Evolutionary conservation across 1,140 invertebrate genomes (phyloP), one percentile per base, ranked within the genome.

Genomic region (Microplitis mediator): DNA sequence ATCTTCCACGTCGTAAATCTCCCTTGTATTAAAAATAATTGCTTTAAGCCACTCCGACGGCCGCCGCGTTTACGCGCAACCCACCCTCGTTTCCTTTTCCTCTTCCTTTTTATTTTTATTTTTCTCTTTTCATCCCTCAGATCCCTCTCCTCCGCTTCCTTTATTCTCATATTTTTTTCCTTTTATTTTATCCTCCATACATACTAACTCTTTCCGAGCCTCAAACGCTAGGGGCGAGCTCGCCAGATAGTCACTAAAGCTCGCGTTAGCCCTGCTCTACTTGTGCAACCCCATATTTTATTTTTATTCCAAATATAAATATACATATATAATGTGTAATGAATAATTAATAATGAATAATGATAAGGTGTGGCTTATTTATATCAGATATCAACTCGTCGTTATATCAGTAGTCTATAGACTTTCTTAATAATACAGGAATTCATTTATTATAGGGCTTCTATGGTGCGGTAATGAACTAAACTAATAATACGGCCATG

Each of bases 1-100:
- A 52, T 67, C 73, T 75, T 74, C 39, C 54, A 63, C 66, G 66
- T 67, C 76, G 75, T 78, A 78, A 78, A 79, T 78, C 73, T 78
- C 56, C 65, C 72, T 76, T 78, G 69, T 77, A 78, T 78, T 79
- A 76, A 78, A 79, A 78, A 78, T 77, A 79, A 79, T 78, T 78
- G 75, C 71, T 72, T 75, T 72, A 72, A 74, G 76, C 76, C 72
- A 71, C 73, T 72, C 71, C 39, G 60, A 51, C 32, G 61, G 36
- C 71, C 52, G 66, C 56, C 14, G 66, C 74, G 73, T 74, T 76
- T 75, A 77, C 66, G 69, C 61, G 45, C 52, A 54, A 51, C 60
- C 52, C 58, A 35, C 67, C 35, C 23, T 11, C n/a, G 16, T 16
- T 32, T 34, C 35, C 45, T 64, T 35, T 60, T 45, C 16, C 67